phyloP scores from a whole-genome alignment of 1,140 invertebrate genomes.

The Pseudoatta argentina region DNA sequence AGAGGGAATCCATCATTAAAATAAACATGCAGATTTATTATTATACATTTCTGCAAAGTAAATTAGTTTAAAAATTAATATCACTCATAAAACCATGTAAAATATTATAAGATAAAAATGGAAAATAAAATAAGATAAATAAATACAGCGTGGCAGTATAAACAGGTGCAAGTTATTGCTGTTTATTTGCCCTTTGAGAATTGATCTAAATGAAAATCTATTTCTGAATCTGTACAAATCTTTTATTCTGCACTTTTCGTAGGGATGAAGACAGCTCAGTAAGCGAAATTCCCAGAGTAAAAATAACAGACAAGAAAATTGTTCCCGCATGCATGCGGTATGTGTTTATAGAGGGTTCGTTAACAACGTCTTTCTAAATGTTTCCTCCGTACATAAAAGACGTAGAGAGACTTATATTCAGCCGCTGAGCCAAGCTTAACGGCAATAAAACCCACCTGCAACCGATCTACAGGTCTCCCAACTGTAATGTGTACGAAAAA shows the following conservation, averaged over 20 bases:
- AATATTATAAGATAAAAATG: not conserved
- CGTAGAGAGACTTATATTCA: not conserved
- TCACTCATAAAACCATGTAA: not conserved
- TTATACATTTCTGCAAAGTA: not conserved
- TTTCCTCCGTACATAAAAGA: conserved; percentile 10
- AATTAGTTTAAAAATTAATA: conserved; percentile 28
- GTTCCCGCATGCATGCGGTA: not conserved
- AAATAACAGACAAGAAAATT: not conserved
- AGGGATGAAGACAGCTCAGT: not conserved
- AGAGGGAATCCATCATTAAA: not conserved
- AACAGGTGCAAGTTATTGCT: not conserved
- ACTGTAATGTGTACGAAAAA: not conserved
- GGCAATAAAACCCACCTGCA: conserved; percentile 9
- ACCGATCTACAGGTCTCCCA: not conserved
- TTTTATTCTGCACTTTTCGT: not conserved
- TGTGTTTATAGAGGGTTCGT: conserved; percentile 13
- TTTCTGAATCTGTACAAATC: conserved; percentile 20
- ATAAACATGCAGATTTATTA: not conserved
- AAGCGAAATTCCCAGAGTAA: not conserved
- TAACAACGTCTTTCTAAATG: conserved; percentile 38
- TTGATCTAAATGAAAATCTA: conserved; percentile 4
- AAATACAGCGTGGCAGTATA: not conserved
- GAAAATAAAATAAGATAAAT: not conserved
- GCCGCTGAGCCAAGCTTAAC: not conserved
- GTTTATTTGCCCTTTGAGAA: conserved; percentile 33